These are phyloP conservation scores for Pterostichus madidus DNA, from an alignment of 2,888 invertebrate species.

Conservation along the genomic window DNA sequence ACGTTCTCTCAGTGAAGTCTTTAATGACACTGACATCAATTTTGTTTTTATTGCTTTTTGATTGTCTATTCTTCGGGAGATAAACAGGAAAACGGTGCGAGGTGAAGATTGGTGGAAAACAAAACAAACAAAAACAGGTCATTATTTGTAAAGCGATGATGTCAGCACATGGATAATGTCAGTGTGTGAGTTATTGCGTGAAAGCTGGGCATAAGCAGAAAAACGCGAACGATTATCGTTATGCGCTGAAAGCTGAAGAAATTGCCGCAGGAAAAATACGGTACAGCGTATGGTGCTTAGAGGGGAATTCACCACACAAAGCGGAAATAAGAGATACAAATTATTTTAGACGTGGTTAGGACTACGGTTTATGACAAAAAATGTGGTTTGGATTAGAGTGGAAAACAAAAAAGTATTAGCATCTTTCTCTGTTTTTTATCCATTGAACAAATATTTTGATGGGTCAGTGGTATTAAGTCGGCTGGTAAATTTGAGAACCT, in stretches of 20 bases:
- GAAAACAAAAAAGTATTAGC: too few relatives aligned
- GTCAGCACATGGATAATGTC: slow-evolving; percentile 63
- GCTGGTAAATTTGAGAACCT: too few relatives aligned
- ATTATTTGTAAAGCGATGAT: slow-evolving; percentile 64
- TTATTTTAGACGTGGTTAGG: neutral
- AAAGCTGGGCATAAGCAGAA: slow-evolving; percentile 47
- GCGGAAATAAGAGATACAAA: neutral
- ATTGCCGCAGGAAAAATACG: slow-evolving; percentile 33
- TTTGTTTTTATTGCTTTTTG: slow-evolving; percentile 48
- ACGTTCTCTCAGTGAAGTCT: slow-evolving; percentile 3
- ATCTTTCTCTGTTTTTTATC: too few relatives aligned
- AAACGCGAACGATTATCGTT: slow-evolving; percentile 59
- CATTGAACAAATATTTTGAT: too few relatives aligned
- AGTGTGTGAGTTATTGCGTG: slow-evolving; percentile 61
- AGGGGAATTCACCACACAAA: neutral
- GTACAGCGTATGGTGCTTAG: slow-evolving; percentile 4
- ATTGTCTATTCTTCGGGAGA: slow-evolving; percentile 46
- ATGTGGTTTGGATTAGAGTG: too few relatives aligned
- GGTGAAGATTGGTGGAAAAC: slow-evolving; percentile 54
- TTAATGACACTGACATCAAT: slow-evolving; percentile 41
- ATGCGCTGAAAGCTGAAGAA: slow-evolving; percentile 36
- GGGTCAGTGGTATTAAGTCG: too few relatives aligned
- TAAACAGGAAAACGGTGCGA: slow-evolving; percentile 47
- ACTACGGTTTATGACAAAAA: too few relatives aligned
- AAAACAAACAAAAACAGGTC: slow-evolving; percentile 60